These are phyloP conservation scores for Hycleus cichorii DNA, from an alignment of 1,140 invertebrate genomes.

Conservation along the genomic window DNA sequence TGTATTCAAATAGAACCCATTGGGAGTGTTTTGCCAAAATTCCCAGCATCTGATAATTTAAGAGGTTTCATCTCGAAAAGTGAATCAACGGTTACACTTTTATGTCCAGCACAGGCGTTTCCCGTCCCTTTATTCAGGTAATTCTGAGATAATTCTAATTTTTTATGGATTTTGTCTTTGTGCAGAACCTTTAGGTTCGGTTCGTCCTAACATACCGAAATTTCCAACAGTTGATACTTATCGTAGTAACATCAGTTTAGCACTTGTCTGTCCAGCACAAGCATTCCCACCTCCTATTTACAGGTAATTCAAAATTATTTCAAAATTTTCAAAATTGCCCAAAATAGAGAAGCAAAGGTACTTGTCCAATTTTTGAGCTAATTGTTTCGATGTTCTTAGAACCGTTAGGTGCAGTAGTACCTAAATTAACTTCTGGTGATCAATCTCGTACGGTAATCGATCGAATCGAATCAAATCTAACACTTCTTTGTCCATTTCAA, in stretches of 20 bases:
- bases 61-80: slow-evolving; percentile 22
- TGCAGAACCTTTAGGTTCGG: slow-evolving; percentile 54
- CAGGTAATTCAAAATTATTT: slow-evolving; percentile 46
- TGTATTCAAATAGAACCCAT: slow-evolving; percentile 43
- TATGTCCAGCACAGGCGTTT: slow-evolving; percentile 53
- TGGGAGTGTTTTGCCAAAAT: slow-evolving; percentile 47
- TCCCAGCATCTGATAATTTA: slow-evolving; percentile 39
- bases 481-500: slow-evolving; percentile 58
- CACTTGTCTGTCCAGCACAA: slow-evolving; percentile 55
- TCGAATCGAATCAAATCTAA: slow-evolving; percentile 46
- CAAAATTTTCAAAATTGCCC: background rate
- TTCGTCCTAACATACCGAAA: slow-evolving; percentile 57
- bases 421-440: slow-evolving; percentile 65
- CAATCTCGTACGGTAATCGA: slow-evolving; percentile 54
- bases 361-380: background rate
- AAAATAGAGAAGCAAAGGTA: slow-evolving; percentile 21
- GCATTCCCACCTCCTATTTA: slow-evolving; percentile 58
- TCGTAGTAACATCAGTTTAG: slow-evolving; percentile 41
- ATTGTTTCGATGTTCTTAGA: slow-evolving; percentile 45
- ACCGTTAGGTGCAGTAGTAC: slow-evolving; percentile 65
- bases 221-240: slow-evolving; percentile 59
- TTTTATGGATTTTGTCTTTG: slow-evolving; percentile 23
- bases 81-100: slow-evolving; percentile 43
- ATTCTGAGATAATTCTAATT: slow-evolving; percentile 18
- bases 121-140: slow-evolving; percentile 57